These are phyloP conservation scores for Baryphthengus martii DNA, from an alignment of 2,113 vertebrate species.

Conservation along the genomic window DNA sequence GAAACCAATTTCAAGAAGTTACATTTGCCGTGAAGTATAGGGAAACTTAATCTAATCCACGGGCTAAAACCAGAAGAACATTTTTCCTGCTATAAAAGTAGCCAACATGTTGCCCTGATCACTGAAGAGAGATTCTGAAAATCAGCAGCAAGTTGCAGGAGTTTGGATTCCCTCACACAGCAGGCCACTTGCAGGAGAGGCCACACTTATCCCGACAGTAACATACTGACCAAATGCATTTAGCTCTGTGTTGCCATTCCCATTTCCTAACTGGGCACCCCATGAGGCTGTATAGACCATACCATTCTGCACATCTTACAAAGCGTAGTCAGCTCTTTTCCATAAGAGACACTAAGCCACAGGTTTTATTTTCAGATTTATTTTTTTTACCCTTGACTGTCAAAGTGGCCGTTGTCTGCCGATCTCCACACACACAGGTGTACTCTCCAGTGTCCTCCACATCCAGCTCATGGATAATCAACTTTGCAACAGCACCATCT, in stretches of 20 bases:
- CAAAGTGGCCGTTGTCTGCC: conserved; percentile 76
- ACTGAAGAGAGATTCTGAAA: background rate
- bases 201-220: background rate
- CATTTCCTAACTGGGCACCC: background rate
- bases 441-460: conserved; percentile 77
- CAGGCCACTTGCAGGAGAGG: background rate
- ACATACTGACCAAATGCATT: background rate
- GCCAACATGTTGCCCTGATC: rapidly evolving
- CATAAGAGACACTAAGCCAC: background rate
- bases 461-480: conserved; percentile 68
- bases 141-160: background rate
- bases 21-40: background rate
- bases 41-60: background rate
- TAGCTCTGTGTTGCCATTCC: background rate
- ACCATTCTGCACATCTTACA: background rate
- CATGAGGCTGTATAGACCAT: rapidly evolving
- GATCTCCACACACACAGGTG: conserved; percentile 75
- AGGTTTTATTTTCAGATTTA: background rate
- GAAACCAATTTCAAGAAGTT: background rate
- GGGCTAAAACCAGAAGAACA: background rate
- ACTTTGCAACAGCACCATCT: conserved; percentile 56
- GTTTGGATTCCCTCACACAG: background rate
- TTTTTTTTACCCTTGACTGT: conserved; percentile 81
- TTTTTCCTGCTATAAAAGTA: background rate
- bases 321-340: background rate